phyloP scores from a whole-genome alignment of 92 coral and sea anemone species.

The Zoanthus sociatus region DNA sequence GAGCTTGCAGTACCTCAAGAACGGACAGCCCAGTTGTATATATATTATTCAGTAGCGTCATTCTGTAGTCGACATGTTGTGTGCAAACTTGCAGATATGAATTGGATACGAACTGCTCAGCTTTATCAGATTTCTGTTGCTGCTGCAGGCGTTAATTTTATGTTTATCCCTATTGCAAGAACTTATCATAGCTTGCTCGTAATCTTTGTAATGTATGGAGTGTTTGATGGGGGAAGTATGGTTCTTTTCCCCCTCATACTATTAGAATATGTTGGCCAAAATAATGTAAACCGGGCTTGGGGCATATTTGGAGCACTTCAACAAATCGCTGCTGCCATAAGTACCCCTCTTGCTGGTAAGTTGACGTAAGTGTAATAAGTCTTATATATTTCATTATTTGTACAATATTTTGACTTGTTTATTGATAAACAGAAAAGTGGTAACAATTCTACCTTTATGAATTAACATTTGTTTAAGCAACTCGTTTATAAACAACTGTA shows the following conservation, averaged over 20 bases:
- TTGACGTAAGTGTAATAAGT: not conserved
- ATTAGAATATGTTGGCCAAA: slow-evolving; percentile 33
- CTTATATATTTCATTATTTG: too few species aligned
- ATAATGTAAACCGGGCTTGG: slow-evolving; percentile 21
- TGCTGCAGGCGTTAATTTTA: slow-evolving; percentile 40
- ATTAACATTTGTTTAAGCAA: too few species aligned
- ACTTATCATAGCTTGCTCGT: slow-evolving; percentile 19
- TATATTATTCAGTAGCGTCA: slow-evolving; percentile 36
- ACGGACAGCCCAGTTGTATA: slow-evolving; percentile 24
- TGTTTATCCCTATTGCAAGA: slow-evolving; percentile 28
- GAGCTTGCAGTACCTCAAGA: slow-evolving; percentile 25
- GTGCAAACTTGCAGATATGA: slow-evolving; percentile 44
- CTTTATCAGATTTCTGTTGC: slow-evolving; percentile 39
- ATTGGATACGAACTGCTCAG: not conserved
- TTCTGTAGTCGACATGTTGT: slow-evolving; percentile 31
- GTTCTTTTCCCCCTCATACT: slow-evolving; percentile 27
- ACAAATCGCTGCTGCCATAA: slow-evolving; percentile 18
- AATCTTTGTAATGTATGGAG: slow-evolving; percentile 35
- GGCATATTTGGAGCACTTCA: slow-evolving; percentile 39
- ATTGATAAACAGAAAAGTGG: not conserved
- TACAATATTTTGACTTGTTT: too few species aligned
- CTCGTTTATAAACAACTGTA: too few species aligned
- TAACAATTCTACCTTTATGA: too few species aligned
- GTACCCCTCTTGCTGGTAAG: slow-evolving; percentile 38
- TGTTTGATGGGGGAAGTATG: slow-evolving; percentile 45